These are phyloP conservation scores for Sinotaia quadrata DNA, from an alignment of 2,888 invertebrate genomes.

Conservation along the genomic window DNA sequence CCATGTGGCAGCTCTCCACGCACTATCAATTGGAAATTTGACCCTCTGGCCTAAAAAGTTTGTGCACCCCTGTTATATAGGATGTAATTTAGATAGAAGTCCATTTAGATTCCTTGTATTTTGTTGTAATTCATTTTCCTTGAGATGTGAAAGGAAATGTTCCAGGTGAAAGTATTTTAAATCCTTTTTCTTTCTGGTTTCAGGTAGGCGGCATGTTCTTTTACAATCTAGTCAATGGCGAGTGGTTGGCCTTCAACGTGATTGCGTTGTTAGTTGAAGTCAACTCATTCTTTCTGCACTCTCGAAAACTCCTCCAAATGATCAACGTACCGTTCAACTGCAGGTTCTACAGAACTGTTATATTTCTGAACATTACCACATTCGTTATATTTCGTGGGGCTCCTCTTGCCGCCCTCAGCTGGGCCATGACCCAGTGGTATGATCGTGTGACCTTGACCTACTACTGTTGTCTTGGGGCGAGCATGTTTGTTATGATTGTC, in stretches of 20 bases:
- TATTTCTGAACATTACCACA: conserved; percentile 61
- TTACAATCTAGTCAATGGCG: conserved; percentile 62
- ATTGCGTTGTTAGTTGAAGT: conserved; percentile 68
- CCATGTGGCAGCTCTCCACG: too few species aligned
- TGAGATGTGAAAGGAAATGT: not conserved
- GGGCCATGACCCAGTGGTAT: conserved; percentile 53
- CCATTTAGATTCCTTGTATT: too few species aligned
- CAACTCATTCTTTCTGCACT: conserved; percentile 71
- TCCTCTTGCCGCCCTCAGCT: conserved; percentile 50
- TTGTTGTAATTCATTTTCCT: too few species aligned
- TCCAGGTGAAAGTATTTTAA: not conserved
- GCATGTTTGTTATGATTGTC: conserved; percentile 62
- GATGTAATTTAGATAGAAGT: too few species aligned
- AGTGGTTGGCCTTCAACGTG: conserved; percentile 66
- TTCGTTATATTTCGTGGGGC: conserved; percentile 64
- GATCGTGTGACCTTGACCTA: conserved; percentile 56
- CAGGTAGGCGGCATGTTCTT: conserved; percentile 68
- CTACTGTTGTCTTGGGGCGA: conserved; percentile 46
- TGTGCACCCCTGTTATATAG: too few species aligned
- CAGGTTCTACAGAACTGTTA: conserved; percentile 57
- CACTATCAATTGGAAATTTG: too few species aligned
- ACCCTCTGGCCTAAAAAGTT: too few species aligned
- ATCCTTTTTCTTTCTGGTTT: conserved; percentile 10
- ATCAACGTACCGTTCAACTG: conserved; percentile 51
- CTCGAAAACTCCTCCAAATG: conserved; percentile 70